A percentile compares a stretch with the other conserved stretches of the same genome.
phyloP scores from a whole-genome alignment of 2,888 invertebrate species.

The Monoplex corrugatus region DNA sequence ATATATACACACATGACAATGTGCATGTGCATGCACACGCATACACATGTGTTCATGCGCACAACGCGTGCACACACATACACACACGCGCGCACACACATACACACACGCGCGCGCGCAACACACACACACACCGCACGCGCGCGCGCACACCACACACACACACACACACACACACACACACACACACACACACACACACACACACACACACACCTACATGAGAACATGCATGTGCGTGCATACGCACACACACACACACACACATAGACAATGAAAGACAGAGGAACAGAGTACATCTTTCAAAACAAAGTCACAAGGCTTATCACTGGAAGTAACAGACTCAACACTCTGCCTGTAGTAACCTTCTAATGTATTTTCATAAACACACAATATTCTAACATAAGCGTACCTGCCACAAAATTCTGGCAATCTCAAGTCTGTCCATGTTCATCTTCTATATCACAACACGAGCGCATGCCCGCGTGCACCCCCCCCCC shows the following conservation, averaged over 20 bases:
- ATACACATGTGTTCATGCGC: too few relatives aligned
- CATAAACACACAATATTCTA: background rate
- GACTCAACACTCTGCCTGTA: too few relatives aligned
- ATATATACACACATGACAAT: background rate
- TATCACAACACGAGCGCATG: too few relatives aligned
- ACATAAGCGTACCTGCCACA: background rate
- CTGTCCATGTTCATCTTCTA: too few relatives aligned
- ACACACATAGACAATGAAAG: background rate
- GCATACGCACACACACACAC: too few relatives aligned
- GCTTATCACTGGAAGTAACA: background rate
- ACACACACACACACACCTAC: background rate
- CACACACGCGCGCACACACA: background rate
- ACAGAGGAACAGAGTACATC: background rate
- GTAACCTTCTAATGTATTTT: too few relatives aligned
- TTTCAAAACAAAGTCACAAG: background rate
- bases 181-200: too few relatives aligned
- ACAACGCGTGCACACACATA: too few relatives aligned
- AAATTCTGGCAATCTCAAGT: too few relatives aligned
- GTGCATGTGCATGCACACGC: too few relatives aligned
- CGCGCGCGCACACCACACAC: background rate
- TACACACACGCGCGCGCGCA: background rate
- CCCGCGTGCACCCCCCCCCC: too few relatives aligned
- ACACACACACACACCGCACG: background rate
- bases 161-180: background rate
- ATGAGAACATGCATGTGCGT: background rate